Conservation (phyloP, 2,888 invertebrate genomes). For the Sphecodes monilicornis region DNA sequence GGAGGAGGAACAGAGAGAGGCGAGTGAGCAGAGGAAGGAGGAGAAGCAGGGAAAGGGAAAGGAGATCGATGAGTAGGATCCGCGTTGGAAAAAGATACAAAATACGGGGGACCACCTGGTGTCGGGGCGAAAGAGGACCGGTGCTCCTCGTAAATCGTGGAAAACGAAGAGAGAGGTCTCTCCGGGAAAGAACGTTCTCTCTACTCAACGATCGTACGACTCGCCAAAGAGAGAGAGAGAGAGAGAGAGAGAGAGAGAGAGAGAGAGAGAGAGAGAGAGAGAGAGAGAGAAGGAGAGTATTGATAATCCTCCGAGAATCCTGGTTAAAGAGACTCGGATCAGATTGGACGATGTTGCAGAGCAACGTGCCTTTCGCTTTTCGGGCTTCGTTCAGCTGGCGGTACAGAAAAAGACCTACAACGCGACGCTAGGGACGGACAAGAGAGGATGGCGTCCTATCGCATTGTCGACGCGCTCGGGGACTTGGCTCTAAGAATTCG, state of each 20-base stretch:
- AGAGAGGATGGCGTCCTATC: neutral
- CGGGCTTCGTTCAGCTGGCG: slow-evolving; percentile 2
- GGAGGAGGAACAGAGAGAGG: neutral
- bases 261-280: neutral
- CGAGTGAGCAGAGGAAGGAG: neutral
- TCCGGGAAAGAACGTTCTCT: neutral
- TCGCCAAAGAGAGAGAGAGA: neutral
- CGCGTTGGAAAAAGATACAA: neutral
- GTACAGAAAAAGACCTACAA: neutral
- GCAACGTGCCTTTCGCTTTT: neutral
- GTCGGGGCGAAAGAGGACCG: slow-evolving; percentile 4
- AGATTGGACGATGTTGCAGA: neutral
- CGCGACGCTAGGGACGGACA: neutral
- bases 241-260: neutral
- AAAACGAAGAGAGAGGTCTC: neutral
- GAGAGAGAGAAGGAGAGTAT: slow-evolving; percentile 5
- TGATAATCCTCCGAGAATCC: slow-evolving; percentile 14
- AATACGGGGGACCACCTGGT: slow-evolving; percentile 17
- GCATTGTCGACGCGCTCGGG: neutral
- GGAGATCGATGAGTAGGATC: slow-evolving; percentile 47
- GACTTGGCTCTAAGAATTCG: neutral
- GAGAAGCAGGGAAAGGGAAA: slow-evolving; percentile 1
- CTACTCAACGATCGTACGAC: neutral
- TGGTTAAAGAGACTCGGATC: slow-evolving; percentile 1
- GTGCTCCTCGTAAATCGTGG: slow-evolving; percentile 27